Base-by-base conservation (phyloP, 2,888 invertebrate genomes). In the Thysanoteuthis rhombus region DNA sequence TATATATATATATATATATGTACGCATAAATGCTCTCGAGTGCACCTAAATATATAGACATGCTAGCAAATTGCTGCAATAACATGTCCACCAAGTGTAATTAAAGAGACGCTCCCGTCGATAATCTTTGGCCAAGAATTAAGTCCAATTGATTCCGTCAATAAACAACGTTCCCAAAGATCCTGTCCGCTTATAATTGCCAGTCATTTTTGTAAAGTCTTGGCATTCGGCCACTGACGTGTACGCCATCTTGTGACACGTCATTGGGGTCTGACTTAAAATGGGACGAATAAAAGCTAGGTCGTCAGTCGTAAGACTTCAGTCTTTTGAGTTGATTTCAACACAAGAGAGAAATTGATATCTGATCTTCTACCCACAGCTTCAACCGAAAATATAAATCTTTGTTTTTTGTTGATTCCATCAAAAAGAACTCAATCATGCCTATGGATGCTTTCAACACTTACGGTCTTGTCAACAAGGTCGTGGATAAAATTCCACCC, bases 391-490 rank as follows among this genome's bases (percentile, higher is more conserved):
- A 75, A 75, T 75, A 75, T n/a, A 75, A n/a, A n/a, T n/a, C n/a
- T 16, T 75, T 75, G n/a, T 8, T 75, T n/a, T n/a, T n/a, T 16
- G n/a, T 75, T 12, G n/a, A n/a, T n/a, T 75, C 75, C 10, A 25
- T 32, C 42, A 38, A 91, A 89, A 91, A 32, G 32, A 91, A n/a
- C 12, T 39, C 6, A 91, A 40, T 36, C 39, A 40, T 91, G 42
- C 91, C 91, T 16, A 94, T 89, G 94, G 92, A 94, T 39, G 89
- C n/a, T 42, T 94, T 94, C 92, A 93, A 40, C 47, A 93, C 40
- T 3, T 94, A 94, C 38, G 94, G 94, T 36, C 58, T 94, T 28
- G 94, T 94, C 22, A 93, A 94, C 40, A 94, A 94, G 92, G 94
- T 94, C 32, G 93, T 94, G 91, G 94, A 94, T 45, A 38, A 39